These are phyloP conservation scores for Erynnis tages DNA, from an alignment of 2,888 invertebrate species.

Conservation along the genomic window DNA sequence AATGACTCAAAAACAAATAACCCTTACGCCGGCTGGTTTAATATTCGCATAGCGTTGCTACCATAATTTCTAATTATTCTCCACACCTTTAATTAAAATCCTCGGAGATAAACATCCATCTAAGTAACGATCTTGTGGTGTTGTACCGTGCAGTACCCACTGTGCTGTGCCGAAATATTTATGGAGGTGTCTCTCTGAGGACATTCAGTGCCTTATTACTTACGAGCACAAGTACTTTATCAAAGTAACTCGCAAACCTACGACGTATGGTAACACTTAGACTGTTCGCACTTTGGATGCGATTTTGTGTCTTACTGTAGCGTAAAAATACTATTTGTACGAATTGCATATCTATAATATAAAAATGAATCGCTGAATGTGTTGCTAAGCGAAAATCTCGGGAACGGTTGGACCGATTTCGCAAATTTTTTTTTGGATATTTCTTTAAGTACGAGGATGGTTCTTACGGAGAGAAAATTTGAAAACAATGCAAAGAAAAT, in stretches of 20 bases:
- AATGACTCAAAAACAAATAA: conserved; percentile 27
- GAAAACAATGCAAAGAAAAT: too few species aligned
- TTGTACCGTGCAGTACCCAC: not conserved
- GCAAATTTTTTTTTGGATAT: too few species aligned
- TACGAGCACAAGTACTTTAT: not conserved
- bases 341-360: too few species aligned
- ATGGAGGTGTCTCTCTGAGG: conserved; percentile 16
- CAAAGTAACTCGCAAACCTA: conserved; percentile 19
- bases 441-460: too few species aligned
- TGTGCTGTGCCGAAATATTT: conserved; percentile 16
- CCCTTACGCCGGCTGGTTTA: conserved; percentile 35
- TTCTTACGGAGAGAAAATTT: too few species aligned
- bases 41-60: conserved; percentile 38
- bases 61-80: conserved; percentile 47
- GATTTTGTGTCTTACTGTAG: too few species aligned
- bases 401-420: too few species aligned
- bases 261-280: too few species aligned
- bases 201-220: conserved; percentile 14
- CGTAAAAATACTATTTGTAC: too few species aligned
- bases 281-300: too few species aligned
- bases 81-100: conserved; percentile 66
- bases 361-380: too few species aligned
- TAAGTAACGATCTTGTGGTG: conserved; percentile 31
- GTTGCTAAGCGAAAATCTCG: too few species aligned
- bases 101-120: conserved; percentile 58